phyloP scores from a whole-genome alignment of 2,113 vertebrate species.

The Platysternon megacephalum region DNA sequence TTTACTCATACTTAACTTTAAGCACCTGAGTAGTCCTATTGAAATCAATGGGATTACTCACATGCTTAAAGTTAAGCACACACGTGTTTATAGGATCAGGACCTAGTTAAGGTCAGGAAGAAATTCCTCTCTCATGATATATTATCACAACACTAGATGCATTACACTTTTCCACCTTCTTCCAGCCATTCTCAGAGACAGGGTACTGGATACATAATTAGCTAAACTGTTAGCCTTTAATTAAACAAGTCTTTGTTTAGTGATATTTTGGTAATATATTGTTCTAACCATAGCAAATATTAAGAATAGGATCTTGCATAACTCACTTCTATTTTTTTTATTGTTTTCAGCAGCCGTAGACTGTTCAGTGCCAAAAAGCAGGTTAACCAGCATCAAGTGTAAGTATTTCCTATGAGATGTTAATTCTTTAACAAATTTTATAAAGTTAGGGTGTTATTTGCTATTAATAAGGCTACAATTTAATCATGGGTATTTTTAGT shows the following conservation, averaged over 20 bases:
- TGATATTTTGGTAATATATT: constrained; percentile 1
- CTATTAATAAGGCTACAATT: not conserved
- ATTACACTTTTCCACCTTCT: not conserved
- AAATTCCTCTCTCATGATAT: not conserved
- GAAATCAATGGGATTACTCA: not conserved
- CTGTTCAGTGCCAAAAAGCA: constrained; percentile 88
- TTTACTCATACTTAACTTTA: not conserved
- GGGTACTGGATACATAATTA: not conserved
- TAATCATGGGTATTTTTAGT: no score
- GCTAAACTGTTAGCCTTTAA: not conserved
- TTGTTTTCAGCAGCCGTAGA: constrained; percentile 88
- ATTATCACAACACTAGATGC: not conserved
- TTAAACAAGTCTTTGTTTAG: not conserved
- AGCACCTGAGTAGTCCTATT: not conserved
- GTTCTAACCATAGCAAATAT: not conserved
- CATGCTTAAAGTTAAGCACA: not conserved
- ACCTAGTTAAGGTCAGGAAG: not conserved
- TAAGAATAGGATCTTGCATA: not conserved
- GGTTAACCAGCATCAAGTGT: constrained; percentile 89
- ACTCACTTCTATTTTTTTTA: not conserved
- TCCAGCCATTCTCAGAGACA: not conserved
- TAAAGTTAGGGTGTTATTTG: not conserved
- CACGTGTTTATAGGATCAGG: not conserved
- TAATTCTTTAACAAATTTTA: not conserved
- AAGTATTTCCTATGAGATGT: constrained; percentile 70